These are phyloP conservation scores for Polia nebulosa DNA, from an alignment of 2,888 invertebrate genomes.

Conservation along the genomic window DNA sequence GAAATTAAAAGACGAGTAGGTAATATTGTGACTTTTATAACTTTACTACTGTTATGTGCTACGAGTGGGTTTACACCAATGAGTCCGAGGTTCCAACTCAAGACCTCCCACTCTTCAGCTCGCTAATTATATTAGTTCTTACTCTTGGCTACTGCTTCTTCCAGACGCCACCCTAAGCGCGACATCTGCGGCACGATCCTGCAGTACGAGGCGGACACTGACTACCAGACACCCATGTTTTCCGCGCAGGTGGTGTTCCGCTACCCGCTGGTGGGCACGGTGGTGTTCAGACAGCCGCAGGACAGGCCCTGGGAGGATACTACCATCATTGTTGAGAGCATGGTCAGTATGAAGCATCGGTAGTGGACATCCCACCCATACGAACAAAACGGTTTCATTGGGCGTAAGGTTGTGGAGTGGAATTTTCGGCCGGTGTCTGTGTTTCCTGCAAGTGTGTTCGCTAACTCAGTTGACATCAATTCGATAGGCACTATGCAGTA, in stretches of 20 bases:
- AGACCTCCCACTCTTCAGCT: neutral
- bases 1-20: too few species aligned
- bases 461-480: too few species aligned
- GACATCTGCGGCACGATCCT: slow-evolving; percentile 92
- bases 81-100: neutral
- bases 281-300: slow-evolving; percentile 95
- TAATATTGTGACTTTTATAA: too few species aligned
- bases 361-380: too few species aligned
- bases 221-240: slow-evolving; percentile 93
- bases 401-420: too few species aligned
- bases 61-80: too few species aligned
- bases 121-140: neutral
- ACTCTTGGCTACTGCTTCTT: neutral
- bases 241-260: slow-evolving; percentile 96
- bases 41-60: too few species aligned
- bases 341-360: too few species aligned
- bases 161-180: slow-evolving; percentile 79
- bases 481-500: too few species aligned
- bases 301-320: slow-evolving; percentile 96
- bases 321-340: slow-evolving; percentile 94
- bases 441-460: too few species aligned
- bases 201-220: slow-evolving; percentile 92
- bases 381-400: too few species aligned
- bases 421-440: too few species aligned
- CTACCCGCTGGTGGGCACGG: slow-evolving; percentile 92